phyloP scores from a whole-genome alignment of 2,888 invertebrate genomes.

The Masnerella sp. region DNA sequence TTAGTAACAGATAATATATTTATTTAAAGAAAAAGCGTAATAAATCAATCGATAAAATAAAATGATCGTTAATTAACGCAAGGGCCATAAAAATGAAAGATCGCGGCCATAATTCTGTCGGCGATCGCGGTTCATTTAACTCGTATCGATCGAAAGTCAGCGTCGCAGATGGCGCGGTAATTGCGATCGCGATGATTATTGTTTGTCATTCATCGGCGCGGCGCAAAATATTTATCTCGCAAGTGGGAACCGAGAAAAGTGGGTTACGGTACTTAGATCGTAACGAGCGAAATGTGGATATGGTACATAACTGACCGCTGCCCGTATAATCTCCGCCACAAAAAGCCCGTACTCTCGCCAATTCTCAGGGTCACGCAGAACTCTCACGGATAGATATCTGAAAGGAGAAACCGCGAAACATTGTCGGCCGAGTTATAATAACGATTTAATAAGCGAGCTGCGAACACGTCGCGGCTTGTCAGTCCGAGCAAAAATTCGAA shows the following conservation, averaged over 20 bases:
- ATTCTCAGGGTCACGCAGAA: constrained; percentile 58
- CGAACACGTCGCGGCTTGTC: constrained; percentile 31
- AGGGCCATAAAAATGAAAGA: no score
- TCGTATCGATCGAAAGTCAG: constrained; percentile 4
- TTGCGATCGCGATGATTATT: constrained; percentile 30
- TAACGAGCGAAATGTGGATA: constrained; percentile 58
- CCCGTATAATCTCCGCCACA: constrained; percentile 55
- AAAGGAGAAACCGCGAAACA: constrained; percentile 55
- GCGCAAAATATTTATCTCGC: background rate
- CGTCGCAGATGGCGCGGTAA: constrained; percentile 20
- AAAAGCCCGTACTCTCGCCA: constrained; percentile 53
- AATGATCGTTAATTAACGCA: no score
- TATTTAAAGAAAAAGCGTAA: no score
- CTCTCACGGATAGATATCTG: constrained; percentile 56
- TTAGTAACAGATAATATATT: no score
- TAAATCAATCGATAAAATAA: no score
- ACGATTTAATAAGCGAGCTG: constrained; percentile 42
- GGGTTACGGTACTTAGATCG: constrained; percentile 58
- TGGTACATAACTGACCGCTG: constrained; percentile 57
- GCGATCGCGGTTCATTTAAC: no score
- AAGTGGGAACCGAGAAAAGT: constrained; percentile 45
- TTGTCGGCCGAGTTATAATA: constrained; percentile 45
- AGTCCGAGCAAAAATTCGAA: background rate
- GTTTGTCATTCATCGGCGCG: constrained; percentile 31
- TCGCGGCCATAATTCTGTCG: no score